These are phyloP conservation scores for Ia io DNA, from an alignment of 2,113 vertebrate genomes.

Conservation along the genomic window DNA sequence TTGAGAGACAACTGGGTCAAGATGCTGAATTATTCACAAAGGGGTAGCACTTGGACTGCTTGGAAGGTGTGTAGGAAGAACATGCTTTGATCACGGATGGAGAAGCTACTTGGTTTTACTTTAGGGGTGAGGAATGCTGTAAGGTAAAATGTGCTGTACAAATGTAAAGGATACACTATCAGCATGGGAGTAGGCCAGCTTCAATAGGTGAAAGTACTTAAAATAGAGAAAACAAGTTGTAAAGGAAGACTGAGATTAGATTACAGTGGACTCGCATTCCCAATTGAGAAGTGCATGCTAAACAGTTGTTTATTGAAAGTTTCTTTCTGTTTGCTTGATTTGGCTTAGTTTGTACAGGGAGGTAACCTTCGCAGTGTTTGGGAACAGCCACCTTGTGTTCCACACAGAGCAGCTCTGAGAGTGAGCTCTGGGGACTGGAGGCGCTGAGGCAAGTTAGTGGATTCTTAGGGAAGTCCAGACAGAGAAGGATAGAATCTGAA, in stretches of 20 bases:
- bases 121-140: not conserved
- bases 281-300: not conserved
- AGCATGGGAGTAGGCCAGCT: not conserved
- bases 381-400: rapidly evolving
- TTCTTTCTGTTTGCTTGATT: not conserved
- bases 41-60: not conserved
- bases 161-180: not conserved
- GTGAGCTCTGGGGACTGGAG: not conserved
- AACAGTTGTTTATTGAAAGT: not conserved
- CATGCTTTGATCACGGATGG: not conserved
- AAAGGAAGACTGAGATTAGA: not conserved
- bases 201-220: not conserved
- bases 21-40: not conserved
- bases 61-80: not conserved
- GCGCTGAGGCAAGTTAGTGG: not conserved
- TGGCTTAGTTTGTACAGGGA: not conserved
- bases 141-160: not conserved
- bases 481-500: not conserved
- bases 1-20: not conserved
- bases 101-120: not conserved
- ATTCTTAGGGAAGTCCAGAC: not conserved
- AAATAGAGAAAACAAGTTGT: not conserved
- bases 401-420: not conserved
- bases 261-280: not conserved
- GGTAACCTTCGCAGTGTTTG: too few relatives aligned